A percentile compares a stretch with the other conserved stretches of the same genome.
phyloP scores from a whole-genome alignment of 2,113 vertebrate species.

The Pongo pygmaeus region DNA sequence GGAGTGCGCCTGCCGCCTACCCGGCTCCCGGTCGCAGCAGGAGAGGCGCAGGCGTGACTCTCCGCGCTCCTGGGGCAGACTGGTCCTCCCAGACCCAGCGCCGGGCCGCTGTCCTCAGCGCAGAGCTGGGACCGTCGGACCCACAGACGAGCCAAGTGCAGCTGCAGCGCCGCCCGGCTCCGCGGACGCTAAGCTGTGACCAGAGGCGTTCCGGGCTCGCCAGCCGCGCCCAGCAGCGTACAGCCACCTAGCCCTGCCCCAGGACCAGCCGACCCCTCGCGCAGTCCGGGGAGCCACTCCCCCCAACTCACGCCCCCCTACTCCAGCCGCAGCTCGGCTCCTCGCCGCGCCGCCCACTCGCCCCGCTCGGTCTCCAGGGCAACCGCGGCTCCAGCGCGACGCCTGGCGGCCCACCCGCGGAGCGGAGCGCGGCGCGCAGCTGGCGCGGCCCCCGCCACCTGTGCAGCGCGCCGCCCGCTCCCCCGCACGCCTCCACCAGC shows the following conservation, averaged over 20 bases:
- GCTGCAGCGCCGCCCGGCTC: slow-evolving; percentile 65
- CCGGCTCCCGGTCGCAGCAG: background rate
- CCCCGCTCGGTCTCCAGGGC: slow-evolving; percentile 65
- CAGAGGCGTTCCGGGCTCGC: background rate
- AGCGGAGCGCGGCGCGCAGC: background rate
- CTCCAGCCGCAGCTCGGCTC: background rate
- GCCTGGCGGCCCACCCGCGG: slow-evolving; percentile 71
- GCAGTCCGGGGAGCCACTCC: slow-evolving; percentile 47
- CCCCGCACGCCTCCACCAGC: background rate
- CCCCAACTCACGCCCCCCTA: slow-evolving; percentile 20
- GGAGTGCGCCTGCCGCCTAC: slow-evolving; percentile 38
- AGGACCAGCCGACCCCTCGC: background rate
- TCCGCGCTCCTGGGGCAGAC: background rate
- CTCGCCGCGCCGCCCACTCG: slow-evolving; percentile 54
- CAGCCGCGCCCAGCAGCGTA: slow-evolving; percentile 57
- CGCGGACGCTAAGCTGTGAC: slow-evolving; percentile 46
- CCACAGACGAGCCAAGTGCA: slow-evolving; percentile 27
- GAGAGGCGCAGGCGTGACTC: slow-evolving; percentile 3
- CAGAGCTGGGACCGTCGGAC: slow-evolving; percentile 35
- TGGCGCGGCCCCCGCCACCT: slow-evolving; percentile 10
- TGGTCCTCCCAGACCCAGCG: background rate
- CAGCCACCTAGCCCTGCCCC: slow-evolving; percentile 33
- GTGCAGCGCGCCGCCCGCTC: background rate
- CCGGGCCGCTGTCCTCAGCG: slow-evolving; percentile 50
- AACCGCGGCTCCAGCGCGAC: slow-evolving; percentile 76